Percentiles rank a stretch among this genome's conserved stretches.
phyloP scores from a whole-genome alignment of 2,888 invertebrate species.

The Seladonia tumulorum region DNA sequence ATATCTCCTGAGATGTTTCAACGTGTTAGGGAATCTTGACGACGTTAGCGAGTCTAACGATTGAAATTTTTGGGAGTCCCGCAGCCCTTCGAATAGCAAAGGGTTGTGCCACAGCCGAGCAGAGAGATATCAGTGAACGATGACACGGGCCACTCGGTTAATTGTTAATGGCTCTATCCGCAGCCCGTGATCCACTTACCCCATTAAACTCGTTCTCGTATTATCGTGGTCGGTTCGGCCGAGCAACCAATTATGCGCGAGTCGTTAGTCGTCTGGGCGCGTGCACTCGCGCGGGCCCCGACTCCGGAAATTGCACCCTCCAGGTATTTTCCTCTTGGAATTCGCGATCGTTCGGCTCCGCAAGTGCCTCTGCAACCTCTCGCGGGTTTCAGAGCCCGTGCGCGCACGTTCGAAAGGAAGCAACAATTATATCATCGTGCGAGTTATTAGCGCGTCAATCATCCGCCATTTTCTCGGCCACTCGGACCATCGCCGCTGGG shows the following conservation, averaged over 20 bases:
- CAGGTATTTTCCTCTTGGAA: slow-evolving; percentile 41
- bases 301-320: slow-evolving; percentile 54
- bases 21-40: too few species aligned
- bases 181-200: slow-evolving; percentile 68
- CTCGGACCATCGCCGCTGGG: background rate
- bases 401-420: slow-evolving; percentile 19
- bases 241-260: slow-evolving; percentile 59
- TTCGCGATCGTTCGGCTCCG: slow-evolving; percentile 4
- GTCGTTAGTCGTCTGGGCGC: slow-evolving; percentile 60
- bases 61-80: background rate
- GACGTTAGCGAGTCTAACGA: too few species aligned
- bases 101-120: background rate
- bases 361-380: background rate
- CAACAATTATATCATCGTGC: slow-evolving; percentile 22
- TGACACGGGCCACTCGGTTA: slow-evolving; percentile 58
- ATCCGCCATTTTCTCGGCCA: slow-evolving; percentile 21
- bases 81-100: background rate
- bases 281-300: slow-evolving; percentile 17
- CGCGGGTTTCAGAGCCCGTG: background rate
- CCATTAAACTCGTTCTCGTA: slow-evolving; percentile 70
- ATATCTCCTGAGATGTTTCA: too few species aligned
- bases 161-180: slow-evolving; percentile 70
- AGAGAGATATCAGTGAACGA: slow-evolving; percentile 31
- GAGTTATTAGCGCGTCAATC: slow-evolving; percentile 43
- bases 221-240: slow-evolving; percentile 58